Conservation (phyloP, 2,888 invertebrate genomes). For the Loripinus fragilis region DNA sequence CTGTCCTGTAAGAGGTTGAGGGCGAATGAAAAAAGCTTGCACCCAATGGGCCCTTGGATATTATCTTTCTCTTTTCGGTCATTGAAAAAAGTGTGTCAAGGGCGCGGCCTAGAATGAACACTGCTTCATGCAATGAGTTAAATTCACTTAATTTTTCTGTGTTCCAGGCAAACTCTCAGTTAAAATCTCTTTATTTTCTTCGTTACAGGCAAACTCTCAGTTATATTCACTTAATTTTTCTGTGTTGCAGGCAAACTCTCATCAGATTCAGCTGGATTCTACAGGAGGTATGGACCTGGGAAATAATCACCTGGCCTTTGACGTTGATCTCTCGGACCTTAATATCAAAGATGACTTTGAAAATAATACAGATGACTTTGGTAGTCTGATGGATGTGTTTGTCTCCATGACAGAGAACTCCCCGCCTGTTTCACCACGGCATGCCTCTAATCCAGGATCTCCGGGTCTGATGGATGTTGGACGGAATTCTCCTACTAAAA, state of each 20-base stretch:
- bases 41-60: too few species aligned
- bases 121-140: too few species aligned
- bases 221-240: too few species aligned
- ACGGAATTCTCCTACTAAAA: constrained; percentile 68
- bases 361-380: constrained; percentile 60
- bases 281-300: constrained; percentile 69
- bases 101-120: too few species aligned
- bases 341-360: constrained; percentile 60
- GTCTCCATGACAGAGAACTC: constrained; percentile 66
- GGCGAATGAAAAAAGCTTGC: too few species aligned
- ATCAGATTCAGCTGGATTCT: constrained; percentile 66
- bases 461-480: constrained; percentile 66
- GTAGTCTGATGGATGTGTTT: constrained; percentile 67
- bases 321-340: constrained; percentile 60
- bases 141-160: too few species aligned
- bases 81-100: too few species aligned
- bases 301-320: constrained; percentile 58
- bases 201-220: too few species aligned
- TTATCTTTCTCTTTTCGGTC: too few species aligned
- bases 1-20: too few species aligned
- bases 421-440: constrained; percentile 59
- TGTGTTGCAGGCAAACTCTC: constrained; percentile 69
- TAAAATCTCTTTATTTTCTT: too few species aligned
- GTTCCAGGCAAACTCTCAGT: constrained; percentile 72
- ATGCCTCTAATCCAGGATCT: constrained; percentile 71